Conservation (phyloP, 2,888 invertebrate genomes). For the Scaptomyza parva region DNA sequence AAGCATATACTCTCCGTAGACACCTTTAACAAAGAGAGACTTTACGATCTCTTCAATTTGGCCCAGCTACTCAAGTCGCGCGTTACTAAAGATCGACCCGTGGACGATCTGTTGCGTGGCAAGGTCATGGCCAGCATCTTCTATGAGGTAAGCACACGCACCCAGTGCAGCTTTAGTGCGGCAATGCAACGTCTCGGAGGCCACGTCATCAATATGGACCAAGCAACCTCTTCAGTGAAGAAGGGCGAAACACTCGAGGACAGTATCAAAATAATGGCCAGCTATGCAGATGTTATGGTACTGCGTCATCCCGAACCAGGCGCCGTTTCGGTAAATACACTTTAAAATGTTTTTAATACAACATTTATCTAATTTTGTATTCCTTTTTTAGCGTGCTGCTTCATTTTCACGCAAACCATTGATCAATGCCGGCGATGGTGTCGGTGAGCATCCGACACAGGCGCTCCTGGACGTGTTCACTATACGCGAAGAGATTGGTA, state of each 20-base stretch:
- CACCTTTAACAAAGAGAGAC: slow-evolving; percentile 93
- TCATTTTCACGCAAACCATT: slow-evolving; percentile 94
- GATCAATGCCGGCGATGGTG: slow-evolving; percentile 99
- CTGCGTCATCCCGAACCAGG: slow-evolving; percentile 97
- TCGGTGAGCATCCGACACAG: slow-evolving; percentile 99
- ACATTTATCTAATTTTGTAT: background rate
- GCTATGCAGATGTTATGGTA: slow-evolving; percentile 97
- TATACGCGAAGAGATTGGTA: slow-evolving; percentile 99
- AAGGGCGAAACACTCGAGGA: slow-evolving; percentile 98
- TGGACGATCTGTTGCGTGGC: slow-evolving; percentile 95
- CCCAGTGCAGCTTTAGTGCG: slow-evolving; percentile 97
- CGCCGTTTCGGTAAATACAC: slow-evolving; percentile 91
- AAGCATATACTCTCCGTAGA: slow-evolving; percentile 94
- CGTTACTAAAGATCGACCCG: slow-evolving; percentile 92
- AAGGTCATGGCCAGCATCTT: slow-evolving; percentile 98
- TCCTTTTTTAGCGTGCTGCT: slow-evolving; percentile 89
- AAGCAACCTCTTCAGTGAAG: slow-evolving; percentile 95
- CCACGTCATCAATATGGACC: slow-evolving; percentile 95
- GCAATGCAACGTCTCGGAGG: slow-evolving; percentile 99
- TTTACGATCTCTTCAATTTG: slow-evolving; percentile 97
- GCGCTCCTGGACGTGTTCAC: slow-evolving; percentile 98
- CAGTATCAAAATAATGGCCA: slow-evolving; percentile 93
- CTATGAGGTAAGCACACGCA: slow-evolving; percentile 98
- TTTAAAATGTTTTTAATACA: background rate
- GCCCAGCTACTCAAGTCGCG: slow-evolving; percentile 94